A percentile compares a stretch with the other conserved stretches of the same genome.
These are phyloP conservation scores for Thereva unica DNA, from an alignment of 2,888 invertebrate genomes.

Conservation along the genomic window DNA sequence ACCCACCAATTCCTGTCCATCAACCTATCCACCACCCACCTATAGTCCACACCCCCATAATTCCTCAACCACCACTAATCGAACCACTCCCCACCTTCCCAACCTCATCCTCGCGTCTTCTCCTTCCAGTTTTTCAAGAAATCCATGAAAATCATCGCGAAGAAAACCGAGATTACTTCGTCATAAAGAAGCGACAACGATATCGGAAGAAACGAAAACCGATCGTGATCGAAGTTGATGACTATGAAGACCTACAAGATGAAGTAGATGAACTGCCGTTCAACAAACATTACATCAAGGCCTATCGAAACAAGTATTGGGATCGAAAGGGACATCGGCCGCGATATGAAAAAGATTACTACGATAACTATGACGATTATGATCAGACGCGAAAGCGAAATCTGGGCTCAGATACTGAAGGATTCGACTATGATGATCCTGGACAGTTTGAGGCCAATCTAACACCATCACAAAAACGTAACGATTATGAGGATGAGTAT, in stretches of 20 bases:
- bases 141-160: slow-evolving; percentile 41
- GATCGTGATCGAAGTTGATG: slow-evolving; percentile 46
- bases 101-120: not conserved
- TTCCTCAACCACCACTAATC: not conserved
- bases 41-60: slow-evolving; percentile 6
- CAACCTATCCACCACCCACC: slow-evolving; percentile 12
- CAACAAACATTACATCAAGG: slow-evolving; percentile 22
- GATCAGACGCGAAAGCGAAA: slow-evolving; percentile 18
- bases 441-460: slow-evolving; percentile 9
- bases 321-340: slow-evolving; percentile 21
- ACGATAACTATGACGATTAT: slow-evolving; percentile 2
- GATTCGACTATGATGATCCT: slow-evolving; percentile 24
- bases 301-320: slow-evolving; percentile 15
- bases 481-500: slow-evolving; percentile 39
- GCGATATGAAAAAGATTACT: not conserved
- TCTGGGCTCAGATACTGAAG: not conserved
- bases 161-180: slow-evolving; percentile 49
- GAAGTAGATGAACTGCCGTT: slow-evolving; percentile 36
- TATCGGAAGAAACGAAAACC: slow-evolving; percentile 47
- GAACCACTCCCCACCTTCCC: slow-evolving; percentile 7
- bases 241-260: slow-evolving; percentile 46
- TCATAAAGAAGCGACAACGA: slow-evolving; percentile 47
- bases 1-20: not conserved
- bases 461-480: slow-evolving; percentile 14
- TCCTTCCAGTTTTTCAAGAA: slow-evolving; percentile 45